Evolutionary conservation across 1,140 invertebrate species (phyloP), one percentile per base, ranked within the genome.

Genomic region (Wasmannia auropunctata): DNA sequence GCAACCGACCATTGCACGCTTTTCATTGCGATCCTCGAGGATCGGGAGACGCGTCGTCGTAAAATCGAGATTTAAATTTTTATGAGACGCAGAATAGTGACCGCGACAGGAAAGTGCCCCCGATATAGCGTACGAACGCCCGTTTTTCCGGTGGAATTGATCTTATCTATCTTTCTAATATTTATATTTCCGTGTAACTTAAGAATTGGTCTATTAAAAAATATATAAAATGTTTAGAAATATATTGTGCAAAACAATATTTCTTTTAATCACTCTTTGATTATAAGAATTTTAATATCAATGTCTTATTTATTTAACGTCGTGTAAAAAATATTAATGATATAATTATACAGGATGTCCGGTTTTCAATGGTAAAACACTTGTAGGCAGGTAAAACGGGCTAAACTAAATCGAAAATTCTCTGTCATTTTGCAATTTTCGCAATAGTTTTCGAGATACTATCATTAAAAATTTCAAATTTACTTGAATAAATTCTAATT

Each of bases 21-120:
- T 43, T 22, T 54, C 37, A 37, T 69, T 70, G n/a, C 31, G 72
- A 6, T n/a, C 25, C 40, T 22, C 54, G 43, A 72, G 19, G 16
- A 72, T 31, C 72, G 34, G 19, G 46, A 72, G 16, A 37, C 31
- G 75, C 25, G 6, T 63, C 40, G 31, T 67, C 62, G 46, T 67
- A 80, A 67, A 80, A 80, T 67, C 62, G 62, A 46, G 43, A 80
- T 67, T 80, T 80, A 80, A 80, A 80, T 67, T 80, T 80, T 80
- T 80, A 67, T 43, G n/a, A n/a, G 43, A 80, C 14, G 46, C n/a
- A 43, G 16, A 51, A 67, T 14, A 19, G n/a, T 67, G 43, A 67
- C 76, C 62, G 16, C 46, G 43, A 22, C 34, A n/a, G 60, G 3
- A 80, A 54, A 62, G 19, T 2, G 25, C 5, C 62, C 6, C 28